These are phyloP conservation scores for Gymnocheta viridis DNA, from an alignment of 2,888 invertebrate species.

Conservation along the genomic window DNA sequence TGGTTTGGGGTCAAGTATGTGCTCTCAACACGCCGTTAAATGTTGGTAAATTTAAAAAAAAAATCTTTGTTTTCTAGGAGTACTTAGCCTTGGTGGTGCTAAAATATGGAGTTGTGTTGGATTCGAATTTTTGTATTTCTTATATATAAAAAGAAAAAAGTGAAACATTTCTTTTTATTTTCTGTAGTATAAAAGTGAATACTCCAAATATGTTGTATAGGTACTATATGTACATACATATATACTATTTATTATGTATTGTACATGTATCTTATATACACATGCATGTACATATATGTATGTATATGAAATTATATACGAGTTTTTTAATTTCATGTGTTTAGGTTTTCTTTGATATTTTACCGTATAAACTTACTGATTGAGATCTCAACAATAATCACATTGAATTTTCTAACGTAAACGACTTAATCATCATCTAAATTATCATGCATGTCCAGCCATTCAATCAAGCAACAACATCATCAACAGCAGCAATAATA, in stretches of 20 bases:
- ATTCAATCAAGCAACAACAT: conserved; percentile 50
- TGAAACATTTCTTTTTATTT: too few relatives aligned
- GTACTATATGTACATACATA: background rate
- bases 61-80: too few relatives aligned
- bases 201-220: too few relatives aligned
- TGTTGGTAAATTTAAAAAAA: too few relatives aligned
- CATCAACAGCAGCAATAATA: conserved; percentile 12
- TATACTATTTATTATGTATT: too few relatives aligned
- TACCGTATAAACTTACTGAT: conserved; percentile 53
- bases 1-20: too few relatives aligned
- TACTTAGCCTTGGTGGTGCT: too few relatives aligned
- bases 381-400: conserved; percentile 61
- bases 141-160: too few relatives aligned
- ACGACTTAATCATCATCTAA: conserved; percentile 56
- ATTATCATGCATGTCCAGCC: conserved; percentile 58
- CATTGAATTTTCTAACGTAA: conserved; percentile 52
- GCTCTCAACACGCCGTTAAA: too few relatives aligned
- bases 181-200: too few relatives aligned
- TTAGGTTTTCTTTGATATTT: conserved; percentile 53
- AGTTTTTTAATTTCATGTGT: background rate
- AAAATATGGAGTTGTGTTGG: too few relatives aligned
- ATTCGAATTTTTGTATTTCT: too few relatives aligned
- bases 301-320: background rate
- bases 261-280: background rate
- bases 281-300: background rate